Evolutionary conservation across 1,140 invertebrate genomes (phyloP).

Genomic region (Bombus sylvicola): DNA sequence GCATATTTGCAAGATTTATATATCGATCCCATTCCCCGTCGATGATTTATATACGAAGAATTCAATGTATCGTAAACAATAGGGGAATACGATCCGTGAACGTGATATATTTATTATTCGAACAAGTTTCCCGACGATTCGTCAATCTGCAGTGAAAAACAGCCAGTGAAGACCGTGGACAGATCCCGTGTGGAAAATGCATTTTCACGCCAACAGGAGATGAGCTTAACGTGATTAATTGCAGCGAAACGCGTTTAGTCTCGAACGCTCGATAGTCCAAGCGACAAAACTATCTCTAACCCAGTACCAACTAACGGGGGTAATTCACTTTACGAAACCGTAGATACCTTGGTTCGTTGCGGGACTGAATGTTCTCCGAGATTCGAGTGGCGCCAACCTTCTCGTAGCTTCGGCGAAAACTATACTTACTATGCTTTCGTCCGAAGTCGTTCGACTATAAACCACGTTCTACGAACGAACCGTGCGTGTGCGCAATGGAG

Average conservation of each 20-base stretch:
- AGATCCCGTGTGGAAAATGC: slow-evolving; percentile 12
- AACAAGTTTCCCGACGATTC: slow-evolving; percentile 33
- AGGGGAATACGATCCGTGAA: slow-evolving; percentile 2
- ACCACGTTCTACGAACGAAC: background rate
- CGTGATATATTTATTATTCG: slow-evolving; percentile 41
- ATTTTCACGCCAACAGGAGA: slow-evolving; percentile 11
- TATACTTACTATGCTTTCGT: background rate
- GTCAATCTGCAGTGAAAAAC: slow-evolving; percentile 27
- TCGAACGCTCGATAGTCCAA: slow-evolving; percentile 6
- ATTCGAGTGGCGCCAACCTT: background rate
- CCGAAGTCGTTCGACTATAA: background rate
- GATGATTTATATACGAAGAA: slow-evolving; percentile 34
- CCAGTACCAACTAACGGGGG: slow-evolving; percentile 15
- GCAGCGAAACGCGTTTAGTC: slow-evolving; percentile 46
- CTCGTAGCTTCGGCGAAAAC: background rate
- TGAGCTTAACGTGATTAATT: slow-evolving; percentile 56
- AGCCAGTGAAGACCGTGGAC: background rate
- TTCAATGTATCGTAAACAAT: slow-evolving; percentile 42
- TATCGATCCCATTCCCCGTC: background rate
- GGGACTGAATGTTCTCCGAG: slow-evolving; percentile 11
- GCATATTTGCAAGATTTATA: slow-evolving; percentile 60
- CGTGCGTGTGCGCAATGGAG: background rate
- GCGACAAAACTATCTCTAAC: slow-evolving; percentile 58
- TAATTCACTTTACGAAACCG: slow-evolving; percentile 56
- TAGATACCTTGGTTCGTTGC: slow-evolving; percentile 22